Conservation (phyloP, 2,888 invertebrate species). For the Agriopis leucophaearia region DNA sequence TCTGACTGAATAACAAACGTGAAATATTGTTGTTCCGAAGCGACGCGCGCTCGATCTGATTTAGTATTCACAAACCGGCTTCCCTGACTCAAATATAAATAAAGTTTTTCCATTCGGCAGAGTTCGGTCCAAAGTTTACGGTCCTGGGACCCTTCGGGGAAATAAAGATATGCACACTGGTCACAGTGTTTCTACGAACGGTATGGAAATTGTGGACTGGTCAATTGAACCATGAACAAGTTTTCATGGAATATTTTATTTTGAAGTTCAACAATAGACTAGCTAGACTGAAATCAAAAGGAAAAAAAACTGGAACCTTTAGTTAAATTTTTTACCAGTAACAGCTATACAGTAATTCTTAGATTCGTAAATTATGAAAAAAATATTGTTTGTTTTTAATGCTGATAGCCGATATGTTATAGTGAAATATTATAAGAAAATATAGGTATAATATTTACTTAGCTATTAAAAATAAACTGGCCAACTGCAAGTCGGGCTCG, state of each 20-base stretch:
- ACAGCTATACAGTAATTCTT: too few species aligned
- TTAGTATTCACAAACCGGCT: conserved; percentile 78
- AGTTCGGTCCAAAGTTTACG: conserved; percentile 73
- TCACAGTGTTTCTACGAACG: conserved; percentile 22
- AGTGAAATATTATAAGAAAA: too few species aligned
- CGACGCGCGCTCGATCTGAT: conserved; percentile 62
- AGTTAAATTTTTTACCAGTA: too few species aligned
- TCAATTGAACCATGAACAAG: background rate
- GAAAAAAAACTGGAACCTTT: too few species aligned
- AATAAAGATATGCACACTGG: conserved; percentile 73
- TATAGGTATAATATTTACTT: too few species aligned
- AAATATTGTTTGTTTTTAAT: too few species aligned
- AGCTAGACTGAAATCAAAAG: too few species aligned
- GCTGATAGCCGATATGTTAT: too few species aligned
- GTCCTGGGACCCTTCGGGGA: conserved; percentile 67
- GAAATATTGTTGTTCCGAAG: conserved; percentile 52
- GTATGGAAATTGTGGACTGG: conserved; percentile 28
- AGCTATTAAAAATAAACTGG: too few species aligned
- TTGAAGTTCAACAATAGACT: background rate
- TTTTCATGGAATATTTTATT: background rate
- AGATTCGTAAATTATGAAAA: too few species aligned
- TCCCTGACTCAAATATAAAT: conserved; percentile 79
- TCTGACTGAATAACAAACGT: conserved; percentile 45
- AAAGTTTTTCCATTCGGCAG: conserved; percentile 80
- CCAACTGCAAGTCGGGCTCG: too few species aligned